Evolutionary conservation across 2,797 vertebrate species (phyloP).

Genomic region (Hozukius guyotensis): DNA sequence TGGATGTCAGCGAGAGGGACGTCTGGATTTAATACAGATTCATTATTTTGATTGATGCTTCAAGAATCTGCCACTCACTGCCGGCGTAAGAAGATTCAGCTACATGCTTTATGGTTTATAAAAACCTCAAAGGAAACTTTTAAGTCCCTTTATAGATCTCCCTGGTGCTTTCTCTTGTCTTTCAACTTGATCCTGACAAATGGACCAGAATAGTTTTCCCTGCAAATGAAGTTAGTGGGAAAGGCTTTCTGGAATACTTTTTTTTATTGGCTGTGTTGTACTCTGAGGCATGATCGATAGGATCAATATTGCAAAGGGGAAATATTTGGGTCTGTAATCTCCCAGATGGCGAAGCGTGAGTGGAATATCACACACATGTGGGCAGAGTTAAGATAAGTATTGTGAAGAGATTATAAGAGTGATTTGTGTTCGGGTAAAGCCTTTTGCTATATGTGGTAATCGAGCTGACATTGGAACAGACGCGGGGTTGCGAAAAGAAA

Average conservation of each 20-base stretch:
- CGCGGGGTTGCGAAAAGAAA: not conserved
- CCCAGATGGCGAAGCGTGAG: constrained; percentile 31
- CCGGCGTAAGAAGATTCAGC: constrained; percentile 55
- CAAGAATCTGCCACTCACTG: constrained; percentile 58
- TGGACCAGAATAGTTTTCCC: constrained; percentile 54
- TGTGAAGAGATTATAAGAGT: constrained; percentile 24
- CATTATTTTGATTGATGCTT: constrained; percentile 74
- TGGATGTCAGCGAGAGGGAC: constrained; percentile 43
- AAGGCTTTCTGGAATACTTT: constrained; percentile 48
- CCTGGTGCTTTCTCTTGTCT: constrained; percentile 55
- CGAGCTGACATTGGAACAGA: constrained; percentile 15
- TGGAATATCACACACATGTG: constrained; percentile 40
- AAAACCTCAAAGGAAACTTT: constrained; percentile 67
- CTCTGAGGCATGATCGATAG: constrained; percentile 49
- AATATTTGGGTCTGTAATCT: constrained; percentile 59
- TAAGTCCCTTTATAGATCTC: constrained; percentile 62
- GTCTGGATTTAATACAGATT: constrained; percentile 64
- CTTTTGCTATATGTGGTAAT: constrained; percentile 6
- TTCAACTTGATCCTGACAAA: constrained; percentile 69
- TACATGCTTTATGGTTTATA: constrained; percentile 65
- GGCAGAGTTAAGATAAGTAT: constrained; percentile 25
- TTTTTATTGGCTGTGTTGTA: constrained; percentile 38
- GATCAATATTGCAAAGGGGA: constrained; percentile 61
- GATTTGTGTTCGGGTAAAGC: constrained; percentile 26
- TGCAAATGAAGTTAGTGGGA: constrained; percentile 50